Evolutionary conservation across 1,140 invertebrate genomes (phyloP).

Genomic region (Sitophilus oryzae): DNA sequence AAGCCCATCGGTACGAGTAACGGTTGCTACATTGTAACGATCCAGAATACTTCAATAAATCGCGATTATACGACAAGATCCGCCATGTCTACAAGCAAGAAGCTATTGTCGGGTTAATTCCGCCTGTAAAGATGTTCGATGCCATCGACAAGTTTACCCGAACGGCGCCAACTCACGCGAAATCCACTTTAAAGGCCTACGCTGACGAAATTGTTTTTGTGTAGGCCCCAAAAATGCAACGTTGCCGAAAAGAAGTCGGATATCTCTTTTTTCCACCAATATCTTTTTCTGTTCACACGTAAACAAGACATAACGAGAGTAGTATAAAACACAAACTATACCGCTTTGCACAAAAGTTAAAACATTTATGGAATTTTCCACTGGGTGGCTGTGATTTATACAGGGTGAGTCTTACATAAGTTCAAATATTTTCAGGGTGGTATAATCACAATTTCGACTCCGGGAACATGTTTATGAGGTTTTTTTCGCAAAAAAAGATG

Average conservation of each 20-base stretch:
- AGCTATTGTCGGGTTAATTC: slow-evolving; percentile 24
- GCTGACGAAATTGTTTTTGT: slow-evolving; percentile 23
- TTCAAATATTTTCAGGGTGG: too few relatives aligned
- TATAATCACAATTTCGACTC: too few relatives aligned
- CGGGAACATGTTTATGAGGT: too few relatives aligned
- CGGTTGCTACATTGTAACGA: not conserved
- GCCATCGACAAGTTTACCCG: slow-evolving; percentile 18
- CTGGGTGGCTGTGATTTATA: too few relatives aligned
- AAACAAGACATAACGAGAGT: too few relatives aligned
- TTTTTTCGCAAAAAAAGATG: too few relatives aligned
- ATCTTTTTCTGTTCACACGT: too few relatives aligned
- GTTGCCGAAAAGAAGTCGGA: slow-evolving; percentile 17
- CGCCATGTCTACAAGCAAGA: slow-evolving; percentile 18
- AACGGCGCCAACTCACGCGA: slow-evolving; percentile 33
- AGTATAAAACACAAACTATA: too few relatives aligned
- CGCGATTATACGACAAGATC: slow-evolving; percentile 12
- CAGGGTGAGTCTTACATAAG: too few relatives aligned
- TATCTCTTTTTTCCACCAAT: too few relatives aligned
- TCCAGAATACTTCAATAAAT: slow-evolving; percentile 15
- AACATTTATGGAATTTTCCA: too few relatives aligned
- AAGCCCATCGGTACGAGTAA: not conserved
- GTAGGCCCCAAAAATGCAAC: slow-evolving; percentile 23
- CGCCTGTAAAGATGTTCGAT: slow-evolving; percentile 24
- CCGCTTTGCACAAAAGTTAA: too few relatives aligned
- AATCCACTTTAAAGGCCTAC: slow-evolving; percentile 29